Percentiles rank a stretch among this genome's conserved stretches.
phyloP scores from a whole-genome alignment of 2,797 vertebrate species.

The Esox masquinongy region DNA sequence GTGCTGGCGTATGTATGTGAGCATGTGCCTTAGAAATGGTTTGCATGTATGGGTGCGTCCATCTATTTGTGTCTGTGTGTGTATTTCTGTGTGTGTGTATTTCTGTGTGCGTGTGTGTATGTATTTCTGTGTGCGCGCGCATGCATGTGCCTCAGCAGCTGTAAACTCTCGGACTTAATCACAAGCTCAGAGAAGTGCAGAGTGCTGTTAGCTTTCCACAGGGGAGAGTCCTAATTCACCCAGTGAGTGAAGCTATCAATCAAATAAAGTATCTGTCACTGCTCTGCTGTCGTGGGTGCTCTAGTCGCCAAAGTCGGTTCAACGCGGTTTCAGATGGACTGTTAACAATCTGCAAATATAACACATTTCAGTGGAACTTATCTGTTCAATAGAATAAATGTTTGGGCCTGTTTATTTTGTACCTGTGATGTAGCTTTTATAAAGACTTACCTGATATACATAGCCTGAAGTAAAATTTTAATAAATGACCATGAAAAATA shows the following conservation, averaged over 20 bases:
- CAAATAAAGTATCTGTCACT: constrained; percentile 73
- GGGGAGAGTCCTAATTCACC: constrained; percentile 73
- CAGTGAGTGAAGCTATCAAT: constrained; percentile 76
- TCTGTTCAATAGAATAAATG: neutral
- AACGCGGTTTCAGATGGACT: constrained; percentile 58
- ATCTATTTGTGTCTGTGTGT: constrained; percentile 17
- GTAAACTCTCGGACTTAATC: constrained; percentile 70
- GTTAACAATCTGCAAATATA: neutral
- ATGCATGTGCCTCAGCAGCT: constrained; percentile 42
- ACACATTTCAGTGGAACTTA: neutral
- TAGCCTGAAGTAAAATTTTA: neutral
- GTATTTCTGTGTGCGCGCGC: neutral
- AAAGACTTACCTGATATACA: neutral
- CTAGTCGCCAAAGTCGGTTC: constrained; percentile 64
- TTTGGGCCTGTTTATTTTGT: neutral
- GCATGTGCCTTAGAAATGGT: constrained; percentile 1
- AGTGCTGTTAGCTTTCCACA: constrained; percentile 75
- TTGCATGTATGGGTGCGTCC: constrained; percentile 30
- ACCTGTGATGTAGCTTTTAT: neutral
- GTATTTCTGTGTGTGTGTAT: constrained; percentile 20
- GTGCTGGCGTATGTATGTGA: neutral
- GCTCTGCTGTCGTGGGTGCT: constrained; percentile 57
- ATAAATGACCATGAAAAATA: neutral
- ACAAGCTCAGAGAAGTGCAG: constrained; percentile 65
- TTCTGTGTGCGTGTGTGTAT: neutral